Conservation (phyloP, 2,113 vertebrate species). For the Garra rufa region DNA sequence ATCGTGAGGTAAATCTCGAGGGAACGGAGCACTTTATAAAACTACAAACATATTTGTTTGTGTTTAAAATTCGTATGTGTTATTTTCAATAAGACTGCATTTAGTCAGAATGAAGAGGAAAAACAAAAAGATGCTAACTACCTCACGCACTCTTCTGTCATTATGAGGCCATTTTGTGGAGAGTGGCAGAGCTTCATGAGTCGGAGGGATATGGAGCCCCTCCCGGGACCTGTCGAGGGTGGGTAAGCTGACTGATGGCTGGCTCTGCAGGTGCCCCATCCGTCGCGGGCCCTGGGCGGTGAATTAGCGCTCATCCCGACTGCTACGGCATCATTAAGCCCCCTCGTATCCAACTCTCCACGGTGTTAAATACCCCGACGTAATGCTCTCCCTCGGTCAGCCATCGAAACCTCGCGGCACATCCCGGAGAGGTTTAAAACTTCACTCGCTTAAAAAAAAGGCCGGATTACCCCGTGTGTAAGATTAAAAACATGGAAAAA, state of each 20-base stretch:
- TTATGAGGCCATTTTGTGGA: constrained; percentile 36
- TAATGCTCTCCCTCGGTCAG: constrained; percentile 40
- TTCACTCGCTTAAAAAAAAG: constrained; percentile 34
- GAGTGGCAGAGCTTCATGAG: background rate
- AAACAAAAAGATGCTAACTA: constrained; percentile 18
- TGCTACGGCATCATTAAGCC: constrained; percentile 50
- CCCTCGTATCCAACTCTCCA: constrained; percentile 52
- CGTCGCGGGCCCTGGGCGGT: constrained; percentile 27
- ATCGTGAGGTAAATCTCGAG: background rate
- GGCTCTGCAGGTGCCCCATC: constrained; percentile 56
- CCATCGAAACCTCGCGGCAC: constrained; percentile 48
- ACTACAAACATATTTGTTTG: constrained; percentile 7
- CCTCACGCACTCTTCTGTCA: background rate
- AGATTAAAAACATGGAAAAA: constrained; percentile 18
- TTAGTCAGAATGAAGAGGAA: background rate
- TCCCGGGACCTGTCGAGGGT: constrained; percentile 40
- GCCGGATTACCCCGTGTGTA: constrained; percentile 18
- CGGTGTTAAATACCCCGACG: constrained; percentile 51
- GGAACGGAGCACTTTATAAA: background rate
- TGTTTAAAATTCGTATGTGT: background rate
- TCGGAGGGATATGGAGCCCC: constrained; percentile 15
- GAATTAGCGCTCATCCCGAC: constrained; percentile 51
- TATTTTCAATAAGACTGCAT: background rate
- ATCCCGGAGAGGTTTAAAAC: constrained; percentile 48
- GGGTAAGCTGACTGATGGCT: constrained; percentile 50